Percentiles rank a stretch among this genome's conserved stretches.
These are phyloP conservation scores for Machaerirhynchus nigripectus DNA, from an alignment of 2,113 vertebrate genomes.

Conservation along the genomic window DNA sequence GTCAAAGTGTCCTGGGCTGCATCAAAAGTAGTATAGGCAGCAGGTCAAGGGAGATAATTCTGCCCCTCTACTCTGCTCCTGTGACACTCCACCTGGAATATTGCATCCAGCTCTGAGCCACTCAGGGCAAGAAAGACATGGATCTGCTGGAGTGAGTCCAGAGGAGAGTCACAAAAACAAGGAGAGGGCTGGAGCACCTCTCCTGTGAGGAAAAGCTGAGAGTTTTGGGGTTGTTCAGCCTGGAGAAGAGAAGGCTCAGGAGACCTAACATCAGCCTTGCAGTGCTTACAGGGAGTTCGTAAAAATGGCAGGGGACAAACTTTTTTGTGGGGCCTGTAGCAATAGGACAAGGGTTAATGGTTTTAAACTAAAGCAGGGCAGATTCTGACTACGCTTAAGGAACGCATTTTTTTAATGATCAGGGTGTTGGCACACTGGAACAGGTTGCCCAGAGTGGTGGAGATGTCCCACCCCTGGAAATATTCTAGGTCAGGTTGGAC, in stretches of 20 bases:
- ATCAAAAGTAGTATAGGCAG: neutral
- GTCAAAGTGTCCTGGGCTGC: neutral
- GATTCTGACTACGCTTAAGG: fast-evolving
- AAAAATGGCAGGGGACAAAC: neutral
- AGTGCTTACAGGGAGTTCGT: neutral
- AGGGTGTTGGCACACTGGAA: neutral
- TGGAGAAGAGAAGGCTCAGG: neutral
- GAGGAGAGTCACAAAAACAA: neutral
- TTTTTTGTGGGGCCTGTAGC: neutral
- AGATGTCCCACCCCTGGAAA: neutral
- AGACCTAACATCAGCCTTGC: neutral
- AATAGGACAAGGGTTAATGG: neutral
- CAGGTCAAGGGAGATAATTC: neutral
- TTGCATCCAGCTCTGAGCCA: neutral
- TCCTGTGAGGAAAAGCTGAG: neutral
- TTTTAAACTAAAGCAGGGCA: neutral
- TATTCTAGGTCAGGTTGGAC: neutral
- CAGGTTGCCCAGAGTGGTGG: neutral
- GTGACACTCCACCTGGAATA: neutral
- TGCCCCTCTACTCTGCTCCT: neutral
- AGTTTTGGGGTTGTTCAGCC: neutral
- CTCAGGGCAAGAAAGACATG: neutral
- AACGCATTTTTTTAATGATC: neutral
- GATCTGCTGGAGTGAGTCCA: neutral
- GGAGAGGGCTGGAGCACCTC: neutral